Base-by-base conservation (phyloP, 2,113 vertebrate species). In the Festucalex cinctus region DNA sequence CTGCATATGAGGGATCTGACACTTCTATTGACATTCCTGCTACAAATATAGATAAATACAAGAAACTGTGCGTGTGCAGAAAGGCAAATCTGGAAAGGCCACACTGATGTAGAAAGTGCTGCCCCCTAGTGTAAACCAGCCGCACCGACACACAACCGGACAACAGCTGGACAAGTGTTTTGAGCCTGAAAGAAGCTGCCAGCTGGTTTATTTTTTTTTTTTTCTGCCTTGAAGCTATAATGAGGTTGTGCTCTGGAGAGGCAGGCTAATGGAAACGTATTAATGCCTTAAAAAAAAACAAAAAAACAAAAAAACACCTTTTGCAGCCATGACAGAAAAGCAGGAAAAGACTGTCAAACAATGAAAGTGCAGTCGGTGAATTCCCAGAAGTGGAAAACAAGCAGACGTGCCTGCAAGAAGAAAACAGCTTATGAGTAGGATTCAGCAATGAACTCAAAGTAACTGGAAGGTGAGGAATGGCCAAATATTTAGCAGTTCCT, bases 111-210 rank as follows among this genome's bases (percentile, higher is more conserved):
- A 14, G 59, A 62, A 91, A 84, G 91, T 94, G 92, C 93, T 95
- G 94, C 95, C 95, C 92, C 93, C 94, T 94, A 90, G 93, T 94
- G 95, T 91, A 87, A 68, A 78, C 83, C 84, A 80, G 76, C 89
- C 83, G 79, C 72, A 72, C 35, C 54, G 60, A 66, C 76, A 54
- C 0, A 39, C 70, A 71, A 28, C 68, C 82, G 77, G 78, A 83
- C 76, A 72, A 75, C 73, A 80, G 35, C 72, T 56, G 76, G 78
- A 83, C 76, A 57, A 80, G 81, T 74, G 80, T 69, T n/a, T 83
- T 82, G 48, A 85, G 77, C 76, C 57, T 20, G 48, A 80, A 66
- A 73, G 66, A 76, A 74, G 49, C 44, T 60, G 69, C 67, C 78
- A 82, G 82, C 81, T 75, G 78, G 80, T 87, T 88, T 82, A 73